Evolutionary conservation across 1,140 invertebrate species (phyloP).

Genomic region (Bombus vancouverensis): DNA sequence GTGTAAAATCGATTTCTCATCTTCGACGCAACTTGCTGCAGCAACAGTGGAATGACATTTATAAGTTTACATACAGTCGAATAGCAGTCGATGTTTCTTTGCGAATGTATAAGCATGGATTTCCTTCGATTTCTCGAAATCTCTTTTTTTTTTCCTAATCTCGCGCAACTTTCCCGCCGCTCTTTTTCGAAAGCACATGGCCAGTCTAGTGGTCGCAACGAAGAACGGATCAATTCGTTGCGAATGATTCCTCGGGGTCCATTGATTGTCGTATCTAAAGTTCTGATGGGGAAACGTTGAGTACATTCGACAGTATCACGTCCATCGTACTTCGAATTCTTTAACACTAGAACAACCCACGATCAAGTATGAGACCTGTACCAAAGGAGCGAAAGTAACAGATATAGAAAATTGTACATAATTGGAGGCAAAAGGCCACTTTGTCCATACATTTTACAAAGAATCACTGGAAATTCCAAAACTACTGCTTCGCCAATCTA

Average conservation of each 20-base stretch:
- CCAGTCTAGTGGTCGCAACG: not conserved
- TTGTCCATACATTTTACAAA: too few relatives aligned
- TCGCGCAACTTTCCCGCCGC: not conserved
- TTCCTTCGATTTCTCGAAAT: not conserved
- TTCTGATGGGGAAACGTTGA: slow-evolving; percentile 14
- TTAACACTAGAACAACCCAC: too few relatives aligned
- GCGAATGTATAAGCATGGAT: slow-evolving; percentile 9
- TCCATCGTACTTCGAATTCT: not conserved
- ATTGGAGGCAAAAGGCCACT: too few relatives aligned
- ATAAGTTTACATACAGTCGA: slow-evolving; percentile 8
- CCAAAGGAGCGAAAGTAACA: too few relatives aligned
- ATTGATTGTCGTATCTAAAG: slow-evolving; percentile 52
- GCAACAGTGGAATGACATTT: slow-evolving; percentile 38
- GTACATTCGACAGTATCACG: not conserved
- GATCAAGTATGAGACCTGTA: too few relatives aligned
- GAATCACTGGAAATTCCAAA: too few relatives aligned
- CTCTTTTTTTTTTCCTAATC: not conserved
- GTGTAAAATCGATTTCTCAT: not conserved
- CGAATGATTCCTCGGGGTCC: slow-evolving; percentile 6
- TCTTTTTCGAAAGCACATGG: not conserved
- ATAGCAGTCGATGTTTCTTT: slow-evolving; percentile 15
- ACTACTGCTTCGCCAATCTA: too few relatives aligned
- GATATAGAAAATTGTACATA: too few relatives aligned
- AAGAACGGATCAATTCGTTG: slow-evolving; percentile 16
- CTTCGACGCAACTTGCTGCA: not conserved